Evolutionary conservation across 2,888 invertebrate genomes (phyloP), one percentile per base, ranked within the genome.

Genomic region (Cryptosula pallasiana): DNA sequence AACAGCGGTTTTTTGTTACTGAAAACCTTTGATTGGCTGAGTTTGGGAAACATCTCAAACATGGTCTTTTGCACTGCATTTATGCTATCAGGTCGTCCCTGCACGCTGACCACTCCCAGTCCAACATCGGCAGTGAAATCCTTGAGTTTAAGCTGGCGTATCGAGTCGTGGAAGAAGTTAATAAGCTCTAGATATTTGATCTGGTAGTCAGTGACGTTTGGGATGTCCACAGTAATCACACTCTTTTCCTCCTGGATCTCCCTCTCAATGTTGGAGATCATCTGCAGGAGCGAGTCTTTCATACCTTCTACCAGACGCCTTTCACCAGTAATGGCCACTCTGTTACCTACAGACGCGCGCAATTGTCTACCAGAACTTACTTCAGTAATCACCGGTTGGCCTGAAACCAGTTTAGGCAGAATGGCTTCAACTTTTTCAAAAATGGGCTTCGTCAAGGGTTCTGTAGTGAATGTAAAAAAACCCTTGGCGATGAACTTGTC

Each of bases 191-290:
- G 63, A n/a, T 25, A 63, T 5, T 63, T 32, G 2, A 63, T 20
- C 32, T 63, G 63, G 34, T 63, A 63, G 63, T 27, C 29, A 5
- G 32, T 16, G 13, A 63, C 34, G 27, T 63, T 63, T 3, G 63
- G 63, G 2, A 63, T 5, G n/a, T 1, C 5, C 13, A 25, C 63
- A 3, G 9, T 27, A 5, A 29, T 27, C 1, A 27, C 27, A 32
- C 29, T 16, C 32, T 63, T 63, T 63, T 63, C 63, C 27, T 63
- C 63, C 3, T 27, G 29, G 16, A 63, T 63, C 32, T 63, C 63
- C 27, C 1, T 16, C 27, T 63, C 32, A n/a, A 13, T 29, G 25
- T 34, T 27, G 5, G 2, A 27, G 9, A 63, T 63, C 20, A 32
- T 27, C 5, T 13, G 20, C 13, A 13, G 27, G 29, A 63, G 13